These are phyloP conservation scores for Muricea muricata DNA, from an alignment of 92 coral and sea anemone genomes.

Conservation along the genomic window DNA sequence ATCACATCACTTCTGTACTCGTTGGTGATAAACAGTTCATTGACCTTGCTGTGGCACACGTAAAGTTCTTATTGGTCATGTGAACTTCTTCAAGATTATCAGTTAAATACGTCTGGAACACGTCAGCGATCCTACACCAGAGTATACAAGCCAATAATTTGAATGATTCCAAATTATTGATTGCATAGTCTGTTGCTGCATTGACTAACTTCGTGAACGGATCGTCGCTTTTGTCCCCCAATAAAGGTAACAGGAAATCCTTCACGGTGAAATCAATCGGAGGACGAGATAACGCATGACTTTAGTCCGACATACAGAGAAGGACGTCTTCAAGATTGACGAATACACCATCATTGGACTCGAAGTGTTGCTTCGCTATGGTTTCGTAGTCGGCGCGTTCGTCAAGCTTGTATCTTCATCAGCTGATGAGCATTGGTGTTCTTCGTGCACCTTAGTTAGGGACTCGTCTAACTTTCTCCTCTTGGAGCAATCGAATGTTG, in stretches of 20 bases:
- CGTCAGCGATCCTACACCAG: not conserved
- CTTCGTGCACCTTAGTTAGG: not conserved
- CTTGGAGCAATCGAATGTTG: not conserved
- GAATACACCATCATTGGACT: not conserved
- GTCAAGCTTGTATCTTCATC: not conserved
- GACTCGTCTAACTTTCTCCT: not conserved
- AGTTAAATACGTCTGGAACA: not conserved
- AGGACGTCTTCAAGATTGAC: slow-evolving; percentile 18
- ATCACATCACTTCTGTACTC: not conserved
- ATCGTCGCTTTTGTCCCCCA: not conserved
- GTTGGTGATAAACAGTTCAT: slow-evolving; percentile 11
- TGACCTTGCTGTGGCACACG: slow-evolving; percentile 1
- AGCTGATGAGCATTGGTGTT: not conserved
- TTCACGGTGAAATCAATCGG: not conserved
- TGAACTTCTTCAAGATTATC: not conserved
- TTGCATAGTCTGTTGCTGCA: not conserved
- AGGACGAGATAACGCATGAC: slow-evolving; percentile 18
- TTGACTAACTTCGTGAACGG: not conserved
- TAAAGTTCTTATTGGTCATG: slow-evolving; percentile 5
- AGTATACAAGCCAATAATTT: not conserved
- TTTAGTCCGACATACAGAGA: slow-evolving; percentile 9
- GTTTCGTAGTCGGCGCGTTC: not conserved
- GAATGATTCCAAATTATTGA: not conserved
- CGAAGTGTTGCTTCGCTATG: slow-evolving; percentile 6
- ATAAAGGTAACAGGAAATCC: not conserved